Conservation (phyloP, 30 jellyfish, hydroid and myxozoan genomes). For the Clytia hemisphaerica region DNA sequence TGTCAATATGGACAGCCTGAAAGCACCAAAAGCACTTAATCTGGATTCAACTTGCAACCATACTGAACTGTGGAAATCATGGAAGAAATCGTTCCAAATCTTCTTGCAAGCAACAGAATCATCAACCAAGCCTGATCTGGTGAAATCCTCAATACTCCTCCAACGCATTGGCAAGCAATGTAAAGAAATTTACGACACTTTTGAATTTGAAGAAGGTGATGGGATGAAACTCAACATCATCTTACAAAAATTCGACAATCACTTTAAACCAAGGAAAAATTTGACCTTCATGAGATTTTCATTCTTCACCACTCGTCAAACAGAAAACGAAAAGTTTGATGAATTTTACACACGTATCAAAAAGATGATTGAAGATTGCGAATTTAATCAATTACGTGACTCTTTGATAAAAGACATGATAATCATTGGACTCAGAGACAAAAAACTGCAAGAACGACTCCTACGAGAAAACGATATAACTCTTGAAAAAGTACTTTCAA, state of each 20-base stretch:
- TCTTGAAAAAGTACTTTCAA: background rate
- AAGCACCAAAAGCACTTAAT: conserved; percentile 30
- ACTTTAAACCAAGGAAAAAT: conserved; percentile 48
- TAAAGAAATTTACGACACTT: conserved; percentile 12
- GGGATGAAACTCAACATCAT: too few species aligned
- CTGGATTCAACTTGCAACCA: conserved; percentile 34
- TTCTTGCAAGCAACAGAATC: conserved; percentile 23
- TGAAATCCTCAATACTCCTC: conserved; percentile 12
- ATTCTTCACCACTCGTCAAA: conserved; percentile 42
- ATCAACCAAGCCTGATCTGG: conserved; percentile 3
- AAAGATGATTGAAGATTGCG: conserved; percentile 52
- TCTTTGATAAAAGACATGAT: conserved; percentile 54
- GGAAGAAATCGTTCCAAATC: conserved; percentile 28
- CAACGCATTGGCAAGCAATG: conserved; percentile 20
- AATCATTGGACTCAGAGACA: conserved; percentile 47
- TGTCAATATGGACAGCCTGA: conserved; percentile 7
- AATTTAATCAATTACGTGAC: conserved; percentile 37
- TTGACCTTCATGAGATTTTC: conserved; percentile 34
- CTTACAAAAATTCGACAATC: too few species aligned
- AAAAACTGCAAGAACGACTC: conserved; percentile 45
- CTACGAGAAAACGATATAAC: conserved; percentile 50
- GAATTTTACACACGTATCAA: conserved; percentile 45
- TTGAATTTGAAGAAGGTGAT: too few species aligned
- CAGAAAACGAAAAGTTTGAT: too few species aligned
- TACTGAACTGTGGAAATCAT: conserved; percentile 34